Base-by-base conservation (phyloP, 2,888 invertebrate genomes). In the Diarsia brunnea region DNA sequence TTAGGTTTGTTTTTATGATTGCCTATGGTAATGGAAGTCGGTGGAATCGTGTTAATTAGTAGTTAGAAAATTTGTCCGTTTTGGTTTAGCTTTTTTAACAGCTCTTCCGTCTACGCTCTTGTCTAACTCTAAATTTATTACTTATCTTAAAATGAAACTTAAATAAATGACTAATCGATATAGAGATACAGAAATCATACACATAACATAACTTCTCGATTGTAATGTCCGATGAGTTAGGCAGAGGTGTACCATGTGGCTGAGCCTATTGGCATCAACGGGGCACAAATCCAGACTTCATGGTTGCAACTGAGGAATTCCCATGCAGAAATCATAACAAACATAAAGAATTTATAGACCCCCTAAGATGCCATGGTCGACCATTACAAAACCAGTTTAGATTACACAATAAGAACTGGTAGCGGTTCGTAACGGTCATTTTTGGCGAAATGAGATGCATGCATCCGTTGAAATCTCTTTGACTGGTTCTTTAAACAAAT, bases 261-360 rank as follows among this genome's bases (percentile, higher is more conserved):
- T n/a, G n/a, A n/a, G 4, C 31, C 31, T 31, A 31, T 31, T 31
- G 31, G 3, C 31, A 31, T 31, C 38, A 38, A 38, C 7, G 4
- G 38, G 38, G 7, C 38, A 38, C 38, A 38, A 38, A 38, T 38
- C 38, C 38, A 38, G 38, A 38, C 38, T 38, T 8, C 8, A 38
- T 8, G 38, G 38, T 38, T 38, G 38, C 38, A 38, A 38, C 38
- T 38, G 38, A 38, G 8, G 38, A 38, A 38, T 38, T 38, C 38
- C 8, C 38, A 79, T 47, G 53, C 12, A 87, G 60, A 87, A 79
- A 87, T 75, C 81, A 84, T 87, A 87, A 85, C 87, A 91, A 89
- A 89, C 88, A 88, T 89, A 91, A 92, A 91, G 89, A 87, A 91
- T 91, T 90, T 83, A 87, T 84, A 86, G n/a, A n/a, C 53, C 11